A percentile compares a stretch with the other conserved stretches of the same genome.
These are phyloP conservation scores for Elysia crispata DNA, from an alignment of 2,888 invertebrate species.

Conservation along the genomic window DNA sequence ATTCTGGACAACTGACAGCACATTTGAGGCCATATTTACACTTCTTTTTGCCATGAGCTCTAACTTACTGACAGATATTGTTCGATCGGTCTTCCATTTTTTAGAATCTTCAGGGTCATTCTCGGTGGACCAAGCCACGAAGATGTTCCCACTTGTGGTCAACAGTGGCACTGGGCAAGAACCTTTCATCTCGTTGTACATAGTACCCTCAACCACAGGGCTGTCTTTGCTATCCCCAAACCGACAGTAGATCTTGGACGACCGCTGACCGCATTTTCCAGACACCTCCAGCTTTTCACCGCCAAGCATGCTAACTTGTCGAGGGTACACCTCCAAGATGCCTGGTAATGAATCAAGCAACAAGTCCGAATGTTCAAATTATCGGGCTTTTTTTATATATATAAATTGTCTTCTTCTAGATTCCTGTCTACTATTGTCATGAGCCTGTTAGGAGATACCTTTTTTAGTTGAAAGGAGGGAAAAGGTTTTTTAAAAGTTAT, in stretches of 20 bases:
- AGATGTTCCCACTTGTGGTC: slow-evolving; percentile 91
- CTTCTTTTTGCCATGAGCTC: neutral
- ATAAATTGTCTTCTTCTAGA: too few relatives aligned
- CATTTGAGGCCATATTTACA: too few relatives aligned
- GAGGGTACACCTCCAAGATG: slow-evolving; percentile 60
- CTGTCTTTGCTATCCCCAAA: slow-evolving; percentile 70
- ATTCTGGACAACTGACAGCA: neutral
- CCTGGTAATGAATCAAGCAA: too few relatives aligned
- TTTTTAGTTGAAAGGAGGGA: too few relatives aligned
- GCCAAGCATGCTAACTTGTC: slow-evolving; percentile 94
- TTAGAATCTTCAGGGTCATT: slow-evolving; percentile 81
- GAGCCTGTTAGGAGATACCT: too few relatives aligned
- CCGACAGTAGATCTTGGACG: slow-evolving; percentile 83
- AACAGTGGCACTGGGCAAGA: slow-evolving; percentile 93
- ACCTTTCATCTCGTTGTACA: slow-evolving; percentile 79
- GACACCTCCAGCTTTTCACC: slow-evolving; percentile 97
- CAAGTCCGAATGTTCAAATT: too few relatives aligned
- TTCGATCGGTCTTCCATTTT: slow-evolving; percentile 90
- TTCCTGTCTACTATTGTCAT: too few relatives aligned
- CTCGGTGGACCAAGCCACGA: slow-evolving; percentile 90
- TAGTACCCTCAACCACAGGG: slow-evolving; percentile 49
- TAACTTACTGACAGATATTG: slow-evolving; percentile 90
- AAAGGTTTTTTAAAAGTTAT: too few relatives aligned
- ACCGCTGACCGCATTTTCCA: slow-evolving; percentile 92
- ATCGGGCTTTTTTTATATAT: too few relatives aligned